phyloP scores from a whole-genome alignment of 92 coral and sea anemone species.

The Micromussa lordhowensis region DNA sequence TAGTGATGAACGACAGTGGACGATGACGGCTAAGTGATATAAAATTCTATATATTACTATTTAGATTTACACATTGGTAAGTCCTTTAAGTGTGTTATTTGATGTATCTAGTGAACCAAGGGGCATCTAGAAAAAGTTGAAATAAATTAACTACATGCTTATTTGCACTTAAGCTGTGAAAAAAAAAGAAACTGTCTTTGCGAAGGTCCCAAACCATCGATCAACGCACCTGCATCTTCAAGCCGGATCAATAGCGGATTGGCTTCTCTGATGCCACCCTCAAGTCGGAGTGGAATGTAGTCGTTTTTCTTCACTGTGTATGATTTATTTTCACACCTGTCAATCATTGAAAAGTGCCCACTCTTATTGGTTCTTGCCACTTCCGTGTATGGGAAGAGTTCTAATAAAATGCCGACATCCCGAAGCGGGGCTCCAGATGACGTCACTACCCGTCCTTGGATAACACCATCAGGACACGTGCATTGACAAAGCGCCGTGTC shows the following conservation, averaged over 20 bases:
- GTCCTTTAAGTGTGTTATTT: too few species aligned
- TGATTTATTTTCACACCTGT: conserved; percentile 1
- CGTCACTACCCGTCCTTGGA: conserved; percentile 22
- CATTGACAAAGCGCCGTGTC: not conserved
- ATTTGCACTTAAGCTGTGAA: too few species aligned
- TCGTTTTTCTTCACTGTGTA: not conserved
- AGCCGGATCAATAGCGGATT: not conserved
- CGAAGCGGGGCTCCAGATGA: conserved; percentile 21
- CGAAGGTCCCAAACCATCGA: too few species aligned
- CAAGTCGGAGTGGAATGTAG: not conserved
- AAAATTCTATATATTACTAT: too few species aligned
- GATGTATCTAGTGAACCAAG: too few species aligned
- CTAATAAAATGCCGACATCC: not conserved
- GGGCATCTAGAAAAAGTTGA: too few species aligned
- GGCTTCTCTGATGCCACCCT: not conserved
- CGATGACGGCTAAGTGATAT: too few species aligned
- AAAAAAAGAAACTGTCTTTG: too few species aligned
- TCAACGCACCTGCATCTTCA: conserved; percentile 16
- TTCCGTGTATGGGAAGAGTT: not conserved
- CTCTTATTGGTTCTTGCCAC: conserved; percentile 20
- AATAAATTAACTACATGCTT: too few species aligned
- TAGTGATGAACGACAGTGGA: too few species aligned
- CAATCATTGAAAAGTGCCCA: conserved; percentile 14
- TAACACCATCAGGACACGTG: not conserved
- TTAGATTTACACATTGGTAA: too few species aligned